phyloP scores from a whole-genome alignment of 2,113 vertebrate genomes.

The Gnathonemus longibarbis region DNA sequence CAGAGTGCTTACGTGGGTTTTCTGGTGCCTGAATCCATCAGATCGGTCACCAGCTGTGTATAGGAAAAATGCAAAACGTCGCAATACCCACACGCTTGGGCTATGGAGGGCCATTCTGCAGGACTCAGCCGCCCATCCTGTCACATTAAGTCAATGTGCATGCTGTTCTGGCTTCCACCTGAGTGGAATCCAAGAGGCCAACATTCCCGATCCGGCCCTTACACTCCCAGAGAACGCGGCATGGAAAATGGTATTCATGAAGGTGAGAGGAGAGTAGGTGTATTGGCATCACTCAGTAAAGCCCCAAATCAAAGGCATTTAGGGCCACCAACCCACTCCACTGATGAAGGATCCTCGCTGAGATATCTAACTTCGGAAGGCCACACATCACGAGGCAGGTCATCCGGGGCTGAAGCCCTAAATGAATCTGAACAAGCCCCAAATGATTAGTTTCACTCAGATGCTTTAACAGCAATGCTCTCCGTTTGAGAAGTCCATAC shows the following conservation, averaged over 20 bases:
- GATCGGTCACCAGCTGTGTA: background rate
- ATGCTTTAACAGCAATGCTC: background rate
- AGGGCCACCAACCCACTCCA: background rate
- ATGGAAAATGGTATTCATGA: background rate
- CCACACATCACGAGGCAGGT: background rate
- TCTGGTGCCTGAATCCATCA: background rate
- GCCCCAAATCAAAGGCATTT: background rate
- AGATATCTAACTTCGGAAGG: background rate
- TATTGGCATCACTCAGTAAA: background rate
- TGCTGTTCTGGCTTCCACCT: constrained; percentile 56
- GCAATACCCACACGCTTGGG: background rate
- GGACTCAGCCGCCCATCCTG: background rate
- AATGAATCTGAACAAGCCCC: background rate
- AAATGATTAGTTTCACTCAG: background rate
- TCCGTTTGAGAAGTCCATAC: background rate
- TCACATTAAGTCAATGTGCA: background rate
- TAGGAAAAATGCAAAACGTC: background rate
- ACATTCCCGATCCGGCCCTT: background rate
- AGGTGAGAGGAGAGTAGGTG: background rate
- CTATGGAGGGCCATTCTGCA: background rate
- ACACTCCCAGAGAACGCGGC: background rate
- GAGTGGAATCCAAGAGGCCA: constrained; percentile 53
- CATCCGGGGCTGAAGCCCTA: background rate
- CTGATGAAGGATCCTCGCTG: background rate
- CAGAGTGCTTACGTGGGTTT: background rate